Base-by-base conservation (phyloP, 2,797 vertebrate genomes). In the Schizopygopsis pylzovi region DNA sequence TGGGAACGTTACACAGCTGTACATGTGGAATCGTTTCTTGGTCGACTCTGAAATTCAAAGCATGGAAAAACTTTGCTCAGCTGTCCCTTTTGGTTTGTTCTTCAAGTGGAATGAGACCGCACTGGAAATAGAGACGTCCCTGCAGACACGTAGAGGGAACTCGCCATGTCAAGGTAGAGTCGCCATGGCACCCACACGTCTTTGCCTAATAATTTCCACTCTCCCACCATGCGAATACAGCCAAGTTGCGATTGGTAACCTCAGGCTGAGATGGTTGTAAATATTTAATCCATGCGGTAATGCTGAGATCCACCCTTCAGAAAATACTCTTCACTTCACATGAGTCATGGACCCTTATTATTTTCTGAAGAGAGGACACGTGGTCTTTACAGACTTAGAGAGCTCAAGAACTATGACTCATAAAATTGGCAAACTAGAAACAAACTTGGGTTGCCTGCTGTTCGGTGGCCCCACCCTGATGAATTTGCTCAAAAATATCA, bases 1-100 rank as follows among this genome's bases (percentile, higher is more conserved):
- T 33, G 95, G 95, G 54, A 95, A 91, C 84, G 91, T 95, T 89
- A 95, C 95, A 4, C 92, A 95, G 82, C 91, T 96, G 63, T 91
- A 95, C 92, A 92, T 96, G 90, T 96, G 95, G 95, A 90, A 95
- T 87, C 91, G 93, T 47, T 92, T 91, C 61, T 90, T 96, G 89
- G 90, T 90, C 79, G 84, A 75, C 90, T 87, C 83, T 0, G 93
- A 95, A 93, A 94, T 95, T 79, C 20, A 43, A 89, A 83, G 88
- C 81, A 94, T 96, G 95, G 94, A 93, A 93, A 95, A 92, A 80
- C 52, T 90, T 77, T 95, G 95, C 84, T 93, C 91, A 89, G 90
- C 91, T 63, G 20, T 91, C 92, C 87, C 92, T 52, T 87, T 91
- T 59, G 95, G 95, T 90, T 92, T 95, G 89, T 82, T 94, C 90